phyloP scores from a whole-genome alignment of 2,888 invertebrate genomes.

The Tolmerus cingulatus region DNA sequence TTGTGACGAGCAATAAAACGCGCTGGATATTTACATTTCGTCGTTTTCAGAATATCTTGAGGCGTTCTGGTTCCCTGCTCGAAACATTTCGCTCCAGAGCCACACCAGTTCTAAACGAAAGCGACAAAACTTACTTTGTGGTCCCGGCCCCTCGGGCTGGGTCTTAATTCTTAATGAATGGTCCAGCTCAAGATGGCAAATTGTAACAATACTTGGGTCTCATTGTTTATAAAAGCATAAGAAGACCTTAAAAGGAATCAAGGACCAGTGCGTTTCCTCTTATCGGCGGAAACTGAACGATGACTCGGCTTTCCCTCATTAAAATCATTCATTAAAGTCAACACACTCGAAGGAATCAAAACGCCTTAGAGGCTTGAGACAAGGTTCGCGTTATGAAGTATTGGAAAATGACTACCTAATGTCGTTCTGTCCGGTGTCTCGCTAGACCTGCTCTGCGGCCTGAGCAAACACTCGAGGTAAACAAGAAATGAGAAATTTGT shows the following conservation, averaged over 20 bases:
- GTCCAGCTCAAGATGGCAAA: neutral
- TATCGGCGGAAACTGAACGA: neutral
- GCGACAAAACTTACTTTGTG: conserved; percentile 14
- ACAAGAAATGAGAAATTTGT: conserved; percentile 25
- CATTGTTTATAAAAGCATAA: conserved; percentile 22
- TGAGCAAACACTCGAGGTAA: conserved; percentile 23
- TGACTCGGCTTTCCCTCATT: conserved; percentile 35
- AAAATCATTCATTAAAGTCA: conserved; percentile 35
- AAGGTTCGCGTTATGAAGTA: conserved; percentile 15
- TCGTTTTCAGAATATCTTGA: neutral
- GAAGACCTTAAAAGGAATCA: neutral
- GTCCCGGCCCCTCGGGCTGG: neutral
- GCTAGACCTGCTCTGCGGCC: neutral
- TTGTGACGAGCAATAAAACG: conserved; percentile 21
- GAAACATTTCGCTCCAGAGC: neutral
- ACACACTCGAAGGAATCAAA: conserved; percentile 37
- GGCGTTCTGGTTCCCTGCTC: neutral
- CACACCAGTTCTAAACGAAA: conserved; percentile 13
- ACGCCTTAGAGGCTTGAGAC: neutral
- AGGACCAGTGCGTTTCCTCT: neutral
- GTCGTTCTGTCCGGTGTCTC: neutral
- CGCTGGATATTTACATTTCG: conserved; percentile 18
- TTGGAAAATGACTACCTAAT: conserved; percentile 25
- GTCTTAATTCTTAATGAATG: conserved; percentile 11
- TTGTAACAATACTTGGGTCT: conserved; percentile 15